Evolutionary conservation across 2,113 vertebrate genomes (phyloP), one percentile per base, ranked within the genome.

Genomic region (Mus spicilegus): DNA sequence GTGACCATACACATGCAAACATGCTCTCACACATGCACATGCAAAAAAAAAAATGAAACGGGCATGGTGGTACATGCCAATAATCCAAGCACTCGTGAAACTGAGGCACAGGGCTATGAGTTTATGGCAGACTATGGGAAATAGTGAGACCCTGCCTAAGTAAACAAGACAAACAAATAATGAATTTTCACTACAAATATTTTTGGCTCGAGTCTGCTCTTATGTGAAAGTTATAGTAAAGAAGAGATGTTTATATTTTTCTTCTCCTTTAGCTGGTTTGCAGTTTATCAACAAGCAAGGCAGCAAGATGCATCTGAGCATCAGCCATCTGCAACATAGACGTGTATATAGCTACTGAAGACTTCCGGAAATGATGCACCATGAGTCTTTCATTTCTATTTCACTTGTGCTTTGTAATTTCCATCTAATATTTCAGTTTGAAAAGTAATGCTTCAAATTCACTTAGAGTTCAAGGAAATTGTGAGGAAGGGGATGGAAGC

Each of bases 401-500:
- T 95, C 6, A 77, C 20, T 87, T 96, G 94, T 80, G 84, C 28
- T 61, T 92, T 75, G 56, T 75, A 26, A 88, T 49, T 95, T 76
- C 19, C 75, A 91, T 91, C 42, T 94, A 91, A 54, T 87, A 1
- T 13, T 95, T 89, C n/a, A 73, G 56, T 56, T 90, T 78, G 67
- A 87, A 94, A 94, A 90, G 17, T 46, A 67, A 93, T 56, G 19
- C 75, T 85, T 92, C 77, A 69, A 73, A 77, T 91, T 69, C 82
- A 77, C 36, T 65, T 93, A 69, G 46, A 92, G 12, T 87, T 91
- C 10, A 91, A 58, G 72, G 72, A 87, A 90, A 30, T 85, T 42
- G 56, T 12, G 49, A n/a, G 24, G 49, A 19, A 51, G 69, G 49
- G 63, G 24, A 12, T 16, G 1, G 26, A 39, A 81, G 5, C 22